These are phyloP conservation scores for Cherax destructor DNA, from an alignment of 1,140 invertebrate genomes.

Conservation along the genomic window DNA sequence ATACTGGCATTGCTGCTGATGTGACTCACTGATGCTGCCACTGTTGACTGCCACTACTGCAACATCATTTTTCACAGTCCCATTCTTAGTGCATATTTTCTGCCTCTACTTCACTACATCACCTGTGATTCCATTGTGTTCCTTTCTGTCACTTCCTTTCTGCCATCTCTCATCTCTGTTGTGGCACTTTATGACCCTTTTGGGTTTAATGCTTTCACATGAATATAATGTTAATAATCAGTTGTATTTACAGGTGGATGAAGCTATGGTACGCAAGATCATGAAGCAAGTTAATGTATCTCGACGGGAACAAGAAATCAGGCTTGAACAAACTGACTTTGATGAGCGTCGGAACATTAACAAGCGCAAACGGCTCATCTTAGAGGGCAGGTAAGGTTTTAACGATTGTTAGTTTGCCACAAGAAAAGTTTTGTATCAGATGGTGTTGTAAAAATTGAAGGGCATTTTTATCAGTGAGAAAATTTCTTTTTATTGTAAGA, in stretches of 20 bases:
- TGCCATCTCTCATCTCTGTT: slow-evolving; percentile 40
- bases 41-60: neutral
- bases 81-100: neutral
- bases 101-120: neutral
- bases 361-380: slow-evolving; percentile 89
- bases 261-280: slow-evolving; percentile 89
- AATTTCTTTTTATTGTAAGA: too few relatives aligned
- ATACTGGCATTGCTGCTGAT: neutral
- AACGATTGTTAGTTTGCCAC: neutral
- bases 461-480: too few relatives aligned
- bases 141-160: slow-evolving; percentile 30
- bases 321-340: slow-evolving; percentile 93
- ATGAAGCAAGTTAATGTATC: slow-evolving; percentile 94
- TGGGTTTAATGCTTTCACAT: too few relatives aligned
- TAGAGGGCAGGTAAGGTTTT: slow-evolving; percentile 80
- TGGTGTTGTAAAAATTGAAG: too few relatives aligned
- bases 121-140: neutral
- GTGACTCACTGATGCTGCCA: neutral
- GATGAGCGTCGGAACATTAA: slow-evolving; percentile 92
- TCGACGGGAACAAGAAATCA: slow-evolving; percentile 92
- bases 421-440: neutral
- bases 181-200: too few relatives aligned
- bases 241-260: slow-evolving; percentile 73
- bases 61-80: neutral
- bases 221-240: too few relatives aligned